phyloP scores from a whole-genome alignment of 2,113 vertebrate species.

The Orientallactaga bullata region DNA sequence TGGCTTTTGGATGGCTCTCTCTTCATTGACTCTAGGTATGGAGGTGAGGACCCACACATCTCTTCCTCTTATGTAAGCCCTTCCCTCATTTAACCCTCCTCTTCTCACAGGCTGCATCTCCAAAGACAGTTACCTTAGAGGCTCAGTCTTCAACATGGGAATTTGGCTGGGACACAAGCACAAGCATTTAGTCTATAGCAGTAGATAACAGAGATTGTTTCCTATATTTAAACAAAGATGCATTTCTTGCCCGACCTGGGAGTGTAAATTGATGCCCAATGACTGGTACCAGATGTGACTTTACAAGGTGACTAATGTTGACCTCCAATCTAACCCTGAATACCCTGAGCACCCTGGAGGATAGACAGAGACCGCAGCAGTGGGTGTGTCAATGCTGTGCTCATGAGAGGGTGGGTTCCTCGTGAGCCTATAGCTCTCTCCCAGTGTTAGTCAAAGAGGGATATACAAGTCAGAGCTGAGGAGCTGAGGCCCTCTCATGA shows the following conservation, averaged over 20 bases:
- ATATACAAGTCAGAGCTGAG: not conserved
- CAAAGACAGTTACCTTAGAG: not conserved
- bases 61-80: not conserved
- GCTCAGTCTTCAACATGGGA: not conserved
- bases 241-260: not conserved
- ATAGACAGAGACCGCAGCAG: too few species aligned
- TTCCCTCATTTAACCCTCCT: not conserved
- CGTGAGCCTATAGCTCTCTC: not conserved
- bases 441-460: not conserved
- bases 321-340: not conserved
- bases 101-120: not conserved
- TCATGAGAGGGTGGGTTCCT: not conserved
- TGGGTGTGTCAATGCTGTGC: not conserved
- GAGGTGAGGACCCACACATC: not conserved
- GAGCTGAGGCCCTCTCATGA: not conserved
- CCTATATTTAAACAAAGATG: not conserved
- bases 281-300: not conserved
- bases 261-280: not conserved
- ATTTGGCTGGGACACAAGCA: not conserved
- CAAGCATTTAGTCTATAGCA: not conserved
- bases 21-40: not conserved
- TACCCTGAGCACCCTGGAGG: not conserved
- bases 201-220: not conserved
- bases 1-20: not conserved
- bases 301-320: not conserved